phyloP scores from a whole-genome alignment of 2,113 vertebrate genomes.

The Pachypanchax playfairii region DNA sequence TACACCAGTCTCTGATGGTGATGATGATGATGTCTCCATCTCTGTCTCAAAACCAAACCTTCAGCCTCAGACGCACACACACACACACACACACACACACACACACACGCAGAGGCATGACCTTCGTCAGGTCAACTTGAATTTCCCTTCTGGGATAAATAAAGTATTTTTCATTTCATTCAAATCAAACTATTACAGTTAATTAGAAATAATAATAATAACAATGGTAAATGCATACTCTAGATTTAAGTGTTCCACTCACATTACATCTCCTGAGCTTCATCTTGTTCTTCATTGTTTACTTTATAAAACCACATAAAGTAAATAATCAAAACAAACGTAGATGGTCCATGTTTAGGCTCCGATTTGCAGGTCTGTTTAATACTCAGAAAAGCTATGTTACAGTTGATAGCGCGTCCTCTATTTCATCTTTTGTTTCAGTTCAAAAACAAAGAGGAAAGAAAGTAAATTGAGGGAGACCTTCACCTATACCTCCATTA shows the following conservation, averaged over 20 bases:
- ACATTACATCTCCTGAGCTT: not conserved
- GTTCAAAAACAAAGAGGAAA: slow-evolving; percentile 6
- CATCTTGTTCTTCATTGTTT: not conserved
- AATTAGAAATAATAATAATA: too few relatives aligned
- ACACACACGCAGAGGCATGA: too few relatives aligned
- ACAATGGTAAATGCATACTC: not conserved
- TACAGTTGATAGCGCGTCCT: slow-evolving; percentile 1
- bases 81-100: too few relatives aligned
- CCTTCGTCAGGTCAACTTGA: not conserved
- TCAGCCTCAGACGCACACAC: slow-evolving; percentile 25
- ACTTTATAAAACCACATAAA: not conserved
- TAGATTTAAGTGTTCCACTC: not conserved
- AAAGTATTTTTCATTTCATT: too few relatives aligned
- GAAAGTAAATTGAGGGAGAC: slow-evolving; percentile 60
- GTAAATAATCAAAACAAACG: not conserved
- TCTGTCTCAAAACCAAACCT: slow-evolving; percentile 71
- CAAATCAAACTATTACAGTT: too few relatives aligned
- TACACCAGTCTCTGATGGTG: slow-evolving; percentile 75
- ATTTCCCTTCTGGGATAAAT: too few relatives aligned
- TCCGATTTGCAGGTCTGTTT: not conserved
- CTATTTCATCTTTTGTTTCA: slow-evolving; percentile 3
- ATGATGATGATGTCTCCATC: slow-evolving; percentile 76
- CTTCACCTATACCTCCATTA: slow-evolving; percentile 75
- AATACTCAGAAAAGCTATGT: not conserved
- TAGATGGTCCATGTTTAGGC: not conserved